Conservation (phyloP, 2,113 vertebrate genomes). For the Malaclemys terrapin region DNA sequence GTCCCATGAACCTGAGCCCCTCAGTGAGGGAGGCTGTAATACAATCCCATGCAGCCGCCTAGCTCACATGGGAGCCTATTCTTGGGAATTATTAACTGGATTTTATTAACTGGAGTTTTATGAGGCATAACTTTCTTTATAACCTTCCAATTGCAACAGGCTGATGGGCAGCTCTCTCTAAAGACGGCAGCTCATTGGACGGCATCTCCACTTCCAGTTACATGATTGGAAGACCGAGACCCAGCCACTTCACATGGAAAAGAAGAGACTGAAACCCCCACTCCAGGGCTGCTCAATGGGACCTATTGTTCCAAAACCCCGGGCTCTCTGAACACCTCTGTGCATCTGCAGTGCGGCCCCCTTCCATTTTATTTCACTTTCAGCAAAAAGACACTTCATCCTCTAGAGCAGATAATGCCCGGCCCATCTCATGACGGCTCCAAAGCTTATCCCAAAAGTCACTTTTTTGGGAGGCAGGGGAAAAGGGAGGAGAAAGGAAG, state of each 20-base stretch:
- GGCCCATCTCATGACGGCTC: background rate
- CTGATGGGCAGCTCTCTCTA: background rate
- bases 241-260: background rate
- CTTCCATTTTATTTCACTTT: constrained; percentile 6
- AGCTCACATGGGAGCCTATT: background rate
- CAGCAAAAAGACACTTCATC: background rate
- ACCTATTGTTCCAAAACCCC: accelerated
- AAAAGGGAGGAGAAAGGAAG: background rate
- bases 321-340: background rate
- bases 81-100: constrained; percentile 30
- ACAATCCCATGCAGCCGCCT: background rate
- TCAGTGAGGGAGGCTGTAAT: accelerated
- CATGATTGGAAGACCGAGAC: background rate
- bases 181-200: background rate
- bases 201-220: background rate
- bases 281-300: background rate
- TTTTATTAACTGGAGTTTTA: constrained; percentile 34
- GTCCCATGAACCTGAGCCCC: background rate
- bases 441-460: background rate
- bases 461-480: background rate
- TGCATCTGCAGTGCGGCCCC: background rate
- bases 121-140: background rate
- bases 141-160: background rate
- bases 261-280: background rate
- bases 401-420: background rate